These are phyloP conservation scores for Sturmia bella DNA, from an alignment of 2,888 invertebrate species.

Conservation along the genomic window DNA sequence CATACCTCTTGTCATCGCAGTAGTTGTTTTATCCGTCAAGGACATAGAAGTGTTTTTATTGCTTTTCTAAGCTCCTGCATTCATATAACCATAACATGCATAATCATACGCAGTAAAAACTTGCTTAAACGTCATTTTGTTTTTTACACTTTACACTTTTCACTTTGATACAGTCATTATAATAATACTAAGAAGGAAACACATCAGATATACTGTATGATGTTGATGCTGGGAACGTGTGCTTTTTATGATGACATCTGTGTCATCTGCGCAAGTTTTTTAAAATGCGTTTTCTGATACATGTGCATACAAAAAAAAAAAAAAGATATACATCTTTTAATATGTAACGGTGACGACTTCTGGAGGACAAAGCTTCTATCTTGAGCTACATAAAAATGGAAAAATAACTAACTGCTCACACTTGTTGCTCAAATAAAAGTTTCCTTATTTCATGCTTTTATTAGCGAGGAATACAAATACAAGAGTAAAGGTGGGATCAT, in stretches of 20 bases:
- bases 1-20: slow-evolving; percentile 6
- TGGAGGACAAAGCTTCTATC: too few species aligned
- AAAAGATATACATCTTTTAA: too few species aligned
- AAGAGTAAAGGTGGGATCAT: too few species aligned
- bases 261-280: background rate
- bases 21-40: slow-evolving; percentile 46
- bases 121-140: slow-evolving; percentile 34
- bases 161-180: slow-evolving; percentile 25
- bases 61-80: slow-evolving; percentile 5
- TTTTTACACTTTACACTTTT: slow-evolving; percentile 35
- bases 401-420: too few species aligned
- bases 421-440: too few species aligned
- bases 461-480: too few species aligned
- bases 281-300: background rate
- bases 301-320: background rate
- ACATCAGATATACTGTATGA: slow-evolving; percentile 8
- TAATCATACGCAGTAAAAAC: slow-evolving; percentile 43
- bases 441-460: too few species aligned
- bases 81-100: slow-evolving; percentile 20
- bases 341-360: too few species aligned
- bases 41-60: slow-evolving; percentile 52
- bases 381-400: too few species aligned
- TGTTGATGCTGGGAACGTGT: background rate
- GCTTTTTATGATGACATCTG: slow-evolving; percentile 23
- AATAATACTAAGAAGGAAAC: slow-evolving; percentile 18